Conservation (phyloP, 2,888 invertebrate genomes). For the Drosophila melanosoma region DNA sequence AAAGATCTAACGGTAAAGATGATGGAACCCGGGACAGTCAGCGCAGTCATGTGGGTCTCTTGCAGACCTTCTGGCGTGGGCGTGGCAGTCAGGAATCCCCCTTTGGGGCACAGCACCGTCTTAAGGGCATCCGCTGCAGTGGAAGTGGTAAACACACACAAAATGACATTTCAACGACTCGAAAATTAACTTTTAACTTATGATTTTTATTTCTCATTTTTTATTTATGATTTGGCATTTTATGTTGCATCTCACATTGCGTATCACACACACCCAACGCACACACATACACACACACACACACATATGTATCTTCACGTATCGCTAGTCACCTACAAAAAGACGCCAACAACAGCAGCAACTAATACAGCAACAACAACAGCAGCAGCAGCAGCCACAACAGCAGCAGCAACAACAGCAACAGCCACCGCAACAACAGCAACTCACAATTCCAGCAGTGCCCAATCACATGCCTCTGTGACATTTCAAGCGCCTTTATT, state of each 20-base stretch:
- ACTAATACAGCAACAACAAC: slow-evolving; percentile 53
- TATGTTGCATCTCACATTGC: slow-evolving; percentile 30
- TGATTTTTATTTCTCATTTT: slow-evolving; percentile 52
- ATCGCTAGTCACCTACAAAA: slow-evolving; percentile 93
- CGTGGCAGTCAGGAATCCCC: slow-evolving; percentile 61
- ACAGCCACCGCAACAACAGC: slow-evolving; percentile 27
- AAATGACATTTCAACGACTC: slow-evolving; percentile 8
- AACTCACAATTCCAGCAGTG: slow-evolving; percentile 62
- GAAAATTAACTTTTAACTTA: slow-evolving; percentile 36
- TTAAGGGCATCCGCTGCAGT: slow-evolving; percentile 84
- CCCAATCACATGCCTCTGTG: slow-evolving; percentile 77
- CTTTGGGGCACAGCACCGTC: slow-evolving; percentile 80
- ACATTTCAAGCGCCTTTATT: slow-evolving; percentile 80
- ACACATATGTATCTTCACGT: slow-evolving; percentile 48
- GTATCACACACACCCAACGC: slow-evolving; percentile 20
- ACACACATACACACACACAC: slow-evolving; percentile 76
- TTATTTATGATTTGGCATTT: slow-evolving; percentile 40
- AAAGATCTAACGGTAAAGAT: slow-evolving; percentile 37
- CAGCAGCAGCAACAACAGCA: slow-evolving; percentile 33
- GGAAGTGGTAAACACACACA: slow-evolving; percentile 82
- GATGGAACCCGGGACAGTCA: slow-evolving; percentile 82
- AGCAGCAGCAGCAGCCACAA: slow-evolving; percentile 34
- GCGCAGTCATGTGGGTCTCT: slow-evolving; percentile 82
- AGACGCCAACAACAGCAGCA: slow-evolving; percentile 85
- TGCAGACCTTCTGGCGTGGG: slow-evolving; percentile 79